These are phyloP conservation scores for Melanotaenia trifasciata DNA, from an alignment of 2,797 vertebrate species.

Conservation along the genomic window DNA sequence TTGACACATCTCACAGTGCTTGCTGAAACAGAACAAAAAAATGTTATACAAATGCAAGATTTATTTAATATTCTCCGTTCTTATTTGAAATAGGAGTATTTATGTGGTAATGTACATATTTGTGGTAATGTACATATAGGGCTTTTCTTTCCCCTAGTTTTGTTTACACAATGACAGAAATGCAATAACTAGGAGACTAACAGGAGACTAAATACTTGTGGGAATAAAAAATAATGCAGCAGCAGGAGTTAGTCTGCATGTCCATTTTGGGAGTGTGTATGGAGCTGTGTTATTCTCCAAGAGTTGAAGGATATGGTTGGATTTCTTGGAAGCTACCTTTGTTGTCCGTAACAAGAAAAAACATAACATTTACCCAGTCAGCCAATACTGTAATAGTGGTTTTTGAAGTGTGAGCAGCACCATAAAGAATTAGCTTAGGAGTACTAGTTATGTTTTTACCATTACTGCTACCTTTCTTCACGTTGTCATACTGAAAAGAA, in stretches of 20 bases:
- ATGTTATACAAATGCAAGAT: too few species aligned
- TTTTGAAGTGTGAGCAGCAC: neutral
- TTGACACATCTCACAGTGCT: too few species aligned
- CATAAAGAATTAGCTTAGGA: neutral
- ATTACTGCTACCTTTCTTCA: neutral
- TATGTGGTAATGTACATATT: neutral
- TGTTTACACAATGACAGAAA: slow-evolving; percentile 8
- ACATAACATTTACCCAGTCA: slow-evolving; percentile 15
- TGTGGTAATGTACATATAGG: too few species aligned
- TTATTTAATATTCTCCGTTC: neutral
- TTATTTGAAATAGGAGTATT: neutral
- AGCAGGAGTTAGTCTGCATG: slow-evolving; percentile 3
- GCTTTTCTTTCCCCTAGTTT: neutral
- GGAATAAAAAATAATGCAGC: slow-evolving; percentile 7
- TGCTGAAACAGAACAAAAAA: too few species aligned
- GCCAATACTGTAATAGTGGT: too few species aligned
- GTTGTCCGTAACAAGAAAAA: slow-evolving; percentile 5
- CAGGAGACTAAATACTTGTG: neutral
- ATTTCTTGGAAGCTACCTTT: slow-evolving; percentile 19
- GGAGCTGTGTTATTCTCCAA: slow-evolving; percentile 10
- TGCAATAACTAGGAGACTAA: slow-evolving; percentile 1
- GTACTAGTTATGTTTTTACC: neutral
- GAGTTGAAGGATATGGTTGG: slow-evolving; percentile 15
- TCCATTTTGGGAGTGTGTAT: neutral
- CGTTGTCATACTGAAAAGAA: neutral